Evolutionary conservation across 2,888 invertebrate species (phyloP).

Genomic region (Luperina testacea): DNA sequence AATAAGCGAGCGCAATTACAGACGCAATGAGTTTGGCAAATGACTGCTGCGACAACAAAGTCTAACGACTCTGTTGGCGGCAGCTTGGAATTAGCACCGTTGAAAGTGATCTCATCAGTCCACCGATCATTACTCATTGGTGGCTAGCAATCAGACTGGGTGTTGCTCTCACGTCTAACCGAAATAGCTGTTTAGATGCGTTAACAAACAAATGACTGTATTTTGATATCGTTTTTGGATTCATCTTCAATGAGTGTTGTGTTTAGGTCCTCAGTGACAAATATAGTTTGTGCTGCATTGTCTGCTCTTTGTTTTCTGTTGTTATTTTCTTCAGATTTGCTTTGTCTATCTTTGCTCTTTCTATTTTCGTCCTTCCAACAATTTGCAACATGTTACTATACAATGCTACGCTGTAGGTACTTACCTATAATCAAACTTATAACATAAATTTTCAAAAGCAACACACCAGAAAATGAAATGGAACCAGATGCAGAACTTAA

Average conservation of each 20-base stretch:
- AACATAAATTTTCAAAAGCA: background rate
- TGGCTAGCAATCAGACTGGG: conserved; percentile 66
- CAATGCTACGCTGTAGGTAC: background rate
- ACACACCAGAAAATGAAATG: background rate
- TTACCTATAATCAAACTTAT: background rate
- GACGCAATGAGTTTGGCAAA: conserved; percentile 57
- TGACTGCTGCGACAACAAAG: conserved; percentile 71
- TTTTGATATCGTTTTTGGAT: conserved; percentile 49
- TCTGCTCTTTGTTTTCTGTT: background rate
- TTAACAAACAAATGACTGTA: conserved; percentile 25
- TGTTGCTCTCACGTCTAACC: conserved; percentile 65
- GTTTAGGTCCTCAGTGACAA: conserved; percentile 9
- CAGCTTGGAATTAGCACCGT: conserved; percentile 83
- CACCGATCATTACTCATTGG: conserved; percentile 83
- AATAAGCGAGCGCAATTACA: conserved; percentile 43
- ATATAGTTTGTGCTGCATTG: background rate
- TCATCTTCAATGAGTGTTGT: conserved; percentile 49
- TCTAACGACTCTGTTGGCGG: conserved; percentile 75
- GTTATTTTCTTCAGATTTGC: background rate
- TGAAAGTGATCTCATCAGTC: conserved; percentile 85
- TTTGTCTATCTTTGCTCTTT: background rate
- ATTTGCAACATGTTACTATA: background rate
- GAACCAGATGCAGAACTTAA: background rate
- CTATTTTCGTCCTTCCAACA: background rate
- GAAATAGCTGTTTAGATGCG: conserved; percentile 51